Evolutionary conservation across 2,113 vertebrate species (phyloP).

Genomic region (Sialia sialis): DNA sequence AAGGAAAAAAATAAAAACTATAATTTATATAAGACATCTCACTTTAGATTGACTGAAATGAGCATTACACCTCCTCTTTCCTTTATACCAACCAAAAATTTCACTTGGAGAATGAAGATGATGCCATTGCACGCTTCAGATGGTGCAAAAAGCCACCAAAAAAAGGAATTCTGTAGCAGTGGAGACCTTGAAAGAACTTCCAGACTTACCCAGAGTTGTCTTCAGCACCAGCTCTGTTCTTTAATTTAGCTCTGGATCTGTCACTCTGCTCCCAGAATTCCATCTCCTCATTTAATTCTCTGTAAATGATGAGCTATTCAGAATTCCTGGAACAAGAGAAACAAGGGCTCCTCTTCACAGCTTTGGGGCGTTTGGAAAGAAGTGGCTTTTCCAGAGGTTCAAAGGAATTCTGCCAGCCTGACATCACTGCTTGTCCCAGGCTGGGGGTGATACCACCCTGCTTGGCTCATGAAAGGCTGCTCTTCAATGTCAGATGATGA

Average conservation of each 20-base stretch:
- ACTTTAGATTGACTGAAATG: neutral
- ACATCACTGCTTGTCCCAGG: neutral
- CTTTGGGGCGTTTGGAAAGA: neutral
- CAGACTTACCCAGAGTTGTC: neutral
- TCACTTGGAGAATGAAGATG: neutral
- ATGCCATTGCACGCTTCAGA: neutral
- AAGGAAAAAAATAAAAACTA: neutral
- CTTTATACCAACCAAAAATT: neutral
- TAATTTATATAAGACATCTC: neutral
- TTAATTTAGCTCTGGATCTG: neutral
- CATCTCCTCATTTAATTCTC: neutral
- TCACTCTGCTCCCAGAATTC: neutral
- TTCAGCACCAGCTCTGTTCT: neutral
- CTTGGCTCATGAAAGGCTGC: neutral
- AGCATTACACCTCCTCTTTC: neutral
- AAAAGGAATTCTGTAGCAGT: rapidly evolving
- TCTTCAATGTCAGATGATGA: neutral
- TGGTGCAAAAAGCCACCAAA: neutral
- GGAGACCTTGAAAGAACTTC: neutral
- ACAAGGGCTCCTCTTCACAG: neutral
- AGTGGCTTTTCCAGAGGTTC: neutral
- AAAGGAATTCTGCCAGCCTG: neutral
- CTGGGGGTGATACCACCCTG: neutral
- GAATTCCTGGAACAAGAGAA: neutral
- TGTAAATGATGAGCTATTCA: neutral